phyloP scores from a whole-genome alignment of 2,888 invertebrate species.

The Spisula solida region DNA sequence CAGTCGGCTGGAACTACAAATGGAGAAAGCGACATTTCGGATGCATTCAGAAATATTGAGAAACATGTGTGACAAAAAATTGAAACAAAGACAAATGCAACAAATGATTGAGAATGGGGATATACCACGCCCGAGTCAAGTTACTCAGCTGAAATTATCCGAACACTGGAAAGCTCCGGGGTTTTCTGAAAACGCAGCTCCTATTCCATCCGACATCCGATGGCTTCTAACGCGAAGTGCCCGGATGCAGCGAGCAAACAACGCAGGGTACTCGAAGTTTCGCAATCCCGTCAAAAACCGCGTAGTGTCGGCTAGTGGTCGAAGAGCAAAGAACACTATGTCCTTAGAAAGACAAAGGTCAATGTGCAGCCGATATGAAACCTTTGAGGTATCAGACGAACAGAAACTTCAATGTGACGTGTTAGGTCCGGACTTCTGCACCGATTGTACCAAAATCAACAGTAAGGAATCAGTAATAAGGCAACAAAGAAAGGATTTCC shows the following conservation, averaged over 20 bases:
- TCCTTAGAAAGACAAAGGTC: constrained; percentile 62
- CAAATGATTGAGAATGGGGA: constrained; percentile 37
- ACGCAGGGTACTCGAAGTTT: constrained; percentile 73
- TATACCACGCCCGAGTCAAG: constrained; percentile 6
- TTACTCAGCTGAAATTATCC: constrained; percentile 41
- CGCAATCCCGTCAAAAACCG: constrained; percentile 69
- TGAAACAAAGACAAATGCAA: constrained; percentile 50
- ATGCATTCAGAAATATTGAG: constrained; percentile 69
- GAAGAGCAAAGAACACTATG: constrained; percentile 36
- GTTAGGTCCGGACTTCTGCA: constrained; percentile 74
- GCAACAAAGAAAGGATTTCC: constrained; percentile 71
- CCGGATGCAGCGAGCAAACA: constrained; percentile 70
- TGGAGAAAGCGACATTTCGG: constrained; percentile 73
- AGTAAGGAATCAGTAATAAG: constrained; percentile 56
- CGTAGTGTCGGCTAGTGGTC: constrained; percentile 71
- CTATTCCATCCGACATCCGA: constrained; percentile 62
- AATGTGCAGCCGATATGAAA: constrained; percentile 66
- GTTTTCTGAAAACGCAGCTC: not conserved
- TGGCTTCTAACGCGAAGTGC: constrained; percentile 71
- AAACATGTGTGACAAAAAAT: constrained; percentile 65
- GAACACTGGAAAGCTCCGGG: constrained; percentile 32
- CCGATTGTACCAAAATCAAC: constrained; percentile 74
- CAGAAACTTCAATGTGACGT: constrained; percentile 74
- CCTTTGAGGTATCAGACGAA: constrained; percentile 14
- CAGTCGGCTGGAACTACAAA: constrained; percentile 71